Evolutionary conservation across 1,140 invertebrate species (phyloP).

Genomic region (Glossosoma conforme): DNA sequence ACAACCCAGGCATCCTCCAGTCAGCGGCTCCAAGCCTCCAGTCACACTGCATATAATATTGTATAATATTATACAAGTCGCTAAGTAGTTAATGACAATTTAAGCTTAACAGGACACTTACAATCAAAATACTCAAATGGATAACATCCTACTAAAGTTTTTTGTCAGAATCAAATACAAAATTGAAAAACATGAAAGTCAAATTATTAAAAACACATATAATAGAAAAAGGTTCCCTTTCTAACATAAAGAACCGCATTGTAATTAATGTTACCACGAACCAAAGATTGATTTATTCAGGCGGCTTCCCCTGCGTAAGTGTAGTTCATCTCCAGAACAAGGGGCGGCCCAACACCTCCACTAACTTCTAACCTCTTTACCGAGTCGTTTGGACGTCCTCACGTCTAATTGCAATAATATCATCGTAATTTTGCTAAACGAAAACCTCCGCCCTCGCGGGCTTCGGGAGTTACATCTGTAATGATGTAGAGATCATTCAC

Average conservation of each 20-base stretch:
- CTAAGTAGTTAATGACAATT: conserved; percentile 47
- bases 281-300: conserved; percentile 33
- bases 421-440: too few relatives aligned
- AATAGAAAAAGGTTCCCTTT: conserved; percentile 43
- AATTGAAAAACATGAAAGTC: conserved; percentile 53
- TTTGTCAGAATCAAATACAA: conserved; percentile 51
- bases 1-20: too few relatives aligned
- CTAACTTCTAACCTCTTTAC: too few relatives aligned
- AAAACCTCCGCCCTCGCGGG: conserved; percentile 3
- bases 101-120: conserved; percentile 53
- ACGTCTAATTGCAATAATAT: too few relatives aligned
- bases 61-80: conserved; percentile 45
- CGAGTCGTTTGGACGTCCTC: too few relatives aligned
- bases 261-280: conserved; percentile 38
- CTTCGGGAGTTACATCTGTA: conserved; percentile 1
- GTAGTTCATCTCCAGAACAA: conserved; percentile 47
- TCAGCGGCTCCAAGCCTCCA: too few relatives aligned
- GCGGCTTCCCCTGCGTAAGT: conserved; percentile 45
- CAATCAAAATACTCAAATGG: conserved; percentile 49
- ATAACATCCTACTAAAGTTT: conserved; percentile 54
- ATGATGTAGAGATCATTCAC: conserved; percentile 22
- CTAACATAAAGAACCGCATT: conserved; percentile 36
- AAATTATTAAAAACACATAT: conserved; percentile 51
- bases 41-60: too few relatives aligned
- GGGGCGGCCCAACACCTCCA: conserved; percentile 34